phyloP scores from a whole-genome alignment of 2,797 vertebrate genomes.

The Chrosomus eos region DNA sequence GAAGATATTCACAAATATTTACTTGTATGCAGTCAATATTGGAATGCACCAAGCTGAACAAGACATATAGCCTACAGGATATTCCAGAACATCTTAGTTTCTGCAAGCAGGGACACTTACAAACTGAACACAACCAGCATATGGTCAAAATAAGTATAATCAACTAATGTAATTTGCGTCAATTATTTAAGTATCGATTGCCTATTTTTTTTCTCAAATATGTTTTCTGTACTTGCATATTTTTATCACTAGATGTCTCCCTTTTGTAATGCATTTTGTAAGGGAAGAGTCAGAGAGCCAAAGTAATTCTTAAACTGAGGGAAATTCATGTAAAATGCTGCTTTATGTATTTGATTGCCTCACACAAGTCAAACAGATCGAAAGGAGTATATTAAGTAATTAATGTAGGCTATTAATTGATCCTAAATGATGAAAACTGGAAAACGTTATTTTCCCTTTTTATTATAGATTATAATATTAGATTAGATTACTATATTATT shows the following conservation, averaged over 20 bases:
- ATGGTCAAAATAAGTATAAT: not conserved
- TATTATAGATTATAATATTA: not conserved
- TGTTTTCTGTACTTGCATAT: conserved; percentile 11
- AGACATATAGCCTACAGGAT: not conserved
- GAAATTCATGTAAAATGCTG: not conserved
- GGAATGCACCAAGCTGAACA: not conserved
- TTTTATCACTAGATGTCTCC: conserved; percentile 70
- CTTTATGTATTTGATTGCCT: not conserved
- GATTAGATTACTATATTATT: not conserved
- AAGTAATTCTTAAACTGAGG: not conserved
- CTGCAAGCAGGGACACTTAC: not conserved
- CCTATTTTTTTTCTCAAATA: not conserved
- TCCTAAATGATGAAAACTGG: not conserved
- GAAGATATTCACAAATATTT: conserved; percentile 1
- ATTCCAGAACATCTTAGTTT: not conserved
- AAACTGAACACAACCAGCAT: not conserved
- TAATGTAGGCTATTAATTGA: no score
- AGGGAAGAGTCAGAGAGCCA: not conserved
- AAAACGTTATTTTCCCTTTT: not conserved
- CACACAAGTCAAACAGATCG: not conserved
- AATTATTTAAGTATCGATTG: not conserved
- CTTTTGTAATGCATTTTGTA: conserved; percentile 34
- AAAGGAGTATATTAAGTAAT: not conserved
- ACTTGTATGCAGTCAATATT: not conserved
- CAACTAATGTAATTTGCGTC: not conserved